Conservation (phyloP, 2,797 vertebrate species). For the Rhinatrema bivittatum region DNA sequence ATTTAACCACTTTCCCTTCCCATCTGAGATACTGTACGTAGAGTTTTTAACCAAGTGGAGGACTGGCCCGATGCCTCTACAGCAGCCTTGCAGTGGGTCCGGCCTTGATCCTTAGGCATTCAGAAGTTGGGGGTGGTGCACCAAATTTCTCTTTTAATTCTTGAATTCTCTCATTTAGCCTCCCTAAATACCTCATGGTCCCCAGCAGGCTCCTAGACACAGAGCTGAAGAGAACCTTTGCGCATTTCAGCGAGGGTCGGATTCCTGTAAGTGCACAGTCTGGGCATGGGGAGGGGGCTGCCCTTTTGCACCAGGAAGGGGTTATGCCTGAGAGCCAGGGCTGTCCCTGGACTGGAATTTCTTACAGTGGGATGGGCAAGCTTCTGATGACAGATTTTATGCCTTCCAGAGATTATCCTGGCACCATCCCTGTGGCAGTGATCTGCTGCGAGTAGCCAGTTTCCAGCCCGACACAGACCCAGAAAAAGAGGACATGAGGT, state of each 20-base stretch:
- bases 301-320: not conserved
- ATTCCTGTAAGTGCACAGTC: slow-evolving; percentile 63
- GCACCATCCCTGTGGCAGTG: slow-evolving; percentile 75
- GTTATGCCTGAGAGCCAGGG: not conserved
- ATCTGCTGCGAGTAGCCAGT: slow-evolving; percentile 76
- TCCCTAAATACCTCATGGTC: slow-evolving; percentile 74
- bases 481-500: slow-evolving; percentile 85
- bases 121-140: not conserved
- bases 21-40: no score
- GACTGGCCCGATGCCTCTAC: no score
- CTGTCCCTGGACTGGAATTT: not conserved
- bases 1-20: no score
- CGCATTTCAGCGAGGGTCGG: slow-evolving; percentile 81
- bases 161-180: slow-evolving; percentile 42
- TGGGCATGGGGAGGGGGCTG: not conserved
- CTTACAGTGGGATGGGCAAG: not conserved
- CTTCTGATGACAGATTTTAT: not conserved
- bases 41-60: no score
- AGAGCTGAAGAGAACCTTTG: slow-evolving; percentile 78
- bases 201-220: slow-evolving; percentile 79
- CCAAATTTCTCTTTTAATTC: no score
- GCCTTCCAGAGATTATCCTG: slow-evolving; percentile 75
- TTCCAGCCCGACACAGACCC: slow-evolving; percentile 86
- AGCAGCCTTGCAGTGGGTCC: no score
- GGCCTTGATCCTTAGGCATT: not conserved